These are phyloP conservation scores for Amiota mariae DNA, from an alignment of 2,888 invertebrate species.

Conservation along the genomic window DNA sequence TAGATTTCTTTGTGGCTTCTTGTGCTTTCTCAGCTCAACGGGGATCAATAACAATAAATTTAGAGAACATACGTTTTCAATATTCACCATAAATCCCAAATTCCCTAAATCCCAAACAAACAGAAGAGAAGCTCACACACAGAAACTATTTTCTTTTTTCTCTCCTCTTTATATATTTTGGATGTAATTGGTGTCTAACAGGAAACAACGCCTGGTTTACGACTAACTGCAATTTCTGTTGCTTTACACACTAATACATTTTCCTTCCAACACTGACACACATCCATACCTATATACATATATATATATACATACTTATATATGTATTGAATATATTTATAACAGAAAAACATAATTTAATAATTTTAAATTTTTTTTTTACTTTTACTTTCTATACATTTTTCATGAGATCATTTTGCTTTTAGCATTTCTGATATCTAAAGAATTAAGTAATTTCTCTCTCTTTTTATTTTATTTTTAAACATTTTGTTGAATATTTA, in stretches of 20 bases:
- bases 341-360: too few species aligned
- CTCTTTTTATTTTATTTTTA: too few species aligned
- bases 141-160: too few species aligned
- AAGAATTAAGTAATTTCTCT: too few species aligned
- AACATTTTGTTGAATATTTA: background rate
- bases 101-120: slow-evolving; percentile 12
- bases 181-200: background rate
- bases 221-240: background rate
- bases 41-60: slow-evolving; percentile 53
- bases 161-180: too few species aligned
- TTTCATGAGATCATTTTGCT: too few species aligned
- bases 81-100: slow-evolving; percentile 38
- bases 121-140: background rate
- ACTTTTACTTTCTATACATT: too few species aligned
- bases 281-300: background rate
- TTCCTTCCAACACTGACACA: background rate
- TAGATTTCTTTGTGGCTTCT: too few species aligned
- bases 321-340: too few species aligned
- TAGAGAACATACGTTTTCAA: slow-evolving; percentile 45
- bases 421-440: too few species aligned
- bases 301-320: too few species aligned
- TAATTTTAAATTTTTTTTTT: too few species aligned
- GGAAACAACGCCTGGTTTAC: slow-evolving; percentile 4
- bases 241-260: background rate
- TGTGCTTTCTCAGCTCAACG: slow-evolving; percentile 1